These are phyloP conservation scores for Bryconaethiops microstoma DNA, from an alignment of 2,797 vertebrate species.

Conservation along the genomic window DNA sequence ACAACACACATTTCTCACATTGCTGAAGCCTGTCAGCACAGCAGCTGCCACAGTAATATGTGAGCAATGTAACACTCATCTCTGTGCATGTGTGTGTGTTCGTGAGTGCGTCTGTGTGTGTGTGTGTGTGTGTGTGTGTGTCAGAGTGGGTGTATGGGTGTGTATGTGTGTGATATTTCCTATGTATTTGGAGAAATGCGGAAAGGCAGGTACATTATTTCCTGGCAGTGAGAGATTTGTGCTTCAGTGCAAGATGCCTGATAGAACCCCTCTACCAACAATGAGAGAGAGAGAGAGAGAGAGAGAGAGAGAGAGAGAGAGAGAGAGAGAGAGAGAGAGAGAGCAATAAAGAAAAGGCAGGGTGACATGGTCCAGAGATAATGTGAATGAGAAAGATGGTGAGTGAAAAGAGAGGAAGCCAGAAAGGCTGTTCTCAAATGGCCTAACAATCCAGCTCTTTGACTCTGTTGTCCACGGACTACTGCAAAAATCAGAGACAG, in stretches of 20 bases:
- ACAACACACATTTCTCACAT: slow-evolving; percentile 21
- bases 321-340: not conserved
- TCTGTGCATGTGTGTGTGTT: slow-evolving; percentile 1
- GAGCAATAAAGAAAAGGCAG: too few species aligned
- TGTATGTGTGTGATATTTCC: slow-evolving; percentile 42
- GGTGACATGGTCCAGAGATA: not conserved
- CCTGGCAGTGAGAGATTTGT: slow-evolving; percentile 57
- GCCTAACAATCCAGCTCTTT: slow-evolving; percentile 34
- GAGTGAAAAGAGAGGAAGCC: slow-evolving; percentile 1
- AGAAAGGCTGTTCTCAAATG: slow-evolving; percentile 12
- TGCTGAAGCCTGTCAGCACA: slow-evolving; percentile 31
- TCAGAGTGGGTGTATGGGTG: slow-evolving; percentile 31
- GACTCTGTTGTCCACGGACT: slow-evolving; percentile 20
- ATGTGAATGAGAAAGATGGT: slow-evolving; percentile 5
- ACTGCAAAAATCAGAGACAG: not conserved
- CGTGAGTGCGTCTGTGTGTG: not conserved
- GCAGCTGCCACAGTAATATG: slow-evolving; percentile 52
- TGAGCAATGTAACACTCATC: slow-evolving; percentile 40
- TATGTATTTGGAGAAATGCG: slow-evolving; percentile 39
- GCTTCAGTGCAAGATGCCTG: slow-evolving; percentile 55
- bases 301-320: slow-evolving; percentile 29
- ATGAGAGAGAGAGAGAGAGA: slow-evolving; percentile 10
- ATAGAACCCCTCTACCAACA: slow-evolving; percentile 22
- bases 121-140: not conserved
- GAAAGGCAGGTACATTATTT: slow-evolving; percentile 57